Evolutionary conservation across 2,888 invertebrate genomes (phyloP).

Genomic region (Morpho deidamia): DNA sequence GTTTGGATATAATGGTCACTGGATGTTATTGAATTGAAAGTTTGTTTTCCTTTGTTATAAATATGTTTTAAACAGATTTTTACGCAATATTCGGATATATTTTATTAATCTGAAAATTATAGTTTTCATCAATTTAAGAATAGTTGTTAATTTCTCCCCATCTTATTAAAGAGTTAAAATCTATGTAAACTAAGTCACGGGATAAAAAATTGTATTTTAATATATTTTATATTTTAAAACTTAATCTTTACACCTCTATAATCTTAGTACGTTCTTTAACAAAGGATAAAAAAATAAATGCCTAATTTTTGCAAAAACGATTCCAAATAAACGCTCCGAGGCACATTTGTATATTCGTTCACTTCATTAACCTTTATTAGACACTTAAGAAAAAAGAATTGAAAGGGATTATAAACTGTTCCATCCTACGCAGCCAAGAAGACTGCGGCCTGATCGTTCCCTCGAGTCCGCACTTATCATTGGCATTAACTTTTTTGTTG

Average conservation of each 20-base stretch:
- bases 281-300: neutral
- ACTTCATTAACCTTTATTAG: conserved; percentile 7
- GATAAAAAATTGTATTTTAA: too few relatives aligned
- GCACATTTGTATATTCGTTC: neutral
- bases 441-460: conserved; percentile 52
- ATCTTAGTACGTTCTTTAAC: too few relatives aligned
- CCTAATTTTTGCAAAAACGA: neutral
- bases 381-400: conserved; percentile 12
- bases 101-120: too few relatives aligned
- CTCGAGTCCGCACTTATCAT: conserved; percentile 70
- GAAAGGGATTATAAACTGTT: conserved; percentile 15
- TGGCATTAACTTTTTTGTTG: conserved; percentile 77
- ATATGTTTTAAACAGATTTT: too few relatives aligned
- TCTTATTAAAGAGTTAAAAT: too few relatives aligned
- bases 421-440: neutral
- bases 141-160: too few relatives aligned
- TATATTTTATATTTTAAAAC: too few relatives aligned
- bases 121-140: too few relatives aligned
- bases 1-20: conserved; percentile 13
- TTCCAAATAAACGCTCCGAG: neutral
- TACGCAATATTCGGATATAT: too few relatives aligned
- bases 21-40: conserved; percentile 5
- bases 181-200: too few relatives aligned
- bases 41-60: neutral
- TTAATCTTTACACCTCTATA: too few relatives aligned